Conservation (phyloP, 2,113 vertebrate species). For the Limnothrissa miodon region DNA sequence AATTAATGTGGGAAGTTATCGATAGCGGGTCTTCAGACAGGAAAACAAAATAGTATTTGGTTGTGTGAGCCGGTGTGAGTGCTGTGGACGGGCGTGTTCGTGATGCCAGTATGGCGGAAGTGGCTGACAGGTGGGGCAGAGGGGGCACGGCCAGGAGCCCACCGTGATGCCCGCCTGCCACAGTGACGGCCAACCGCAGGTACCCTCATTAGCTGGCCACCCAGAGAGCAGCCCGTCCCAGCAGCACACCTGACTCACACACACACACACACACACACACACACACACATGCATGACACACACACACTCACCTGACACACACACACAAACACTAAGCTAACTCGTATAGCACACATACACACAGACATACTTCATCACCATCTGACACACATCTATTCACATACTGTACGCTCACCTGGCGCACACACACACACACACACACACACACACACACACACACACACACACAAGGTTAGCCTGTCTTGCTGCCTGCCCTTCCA, state of each 20-base stretch:
- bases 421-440: background rate
- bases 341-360: conserved; percentile 39
- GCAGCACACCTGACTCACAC: conserved; percentile 40
- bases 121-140: conserved; percentile 3
- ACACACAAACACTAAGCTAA: background rate
- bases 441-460: background rate
- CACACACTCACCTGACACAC: conserved; percentile 39
- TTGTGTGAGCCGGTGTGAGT: background rate
- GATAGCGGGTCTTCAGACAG: conserved; percentile 5
- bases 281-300: background rate
- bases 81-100: background rate
- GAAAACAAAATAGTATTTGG: background rate
- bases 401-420: background rate
- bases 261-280: background rate
- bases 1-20: conserved; percentile 19
- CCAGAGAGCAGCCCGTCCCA: conserved; percentile 42
- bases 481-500: conserved; percentile 51
- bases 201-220: conserved; percentile 52
- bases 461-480: conserved; percentile 23
- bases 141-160: conserved; percentile 17
- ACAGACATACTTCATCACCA: conserved; percentile 43
- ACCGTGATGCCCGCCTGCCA: conserved; percentile 30
- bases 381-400: conserved; percentile 37
- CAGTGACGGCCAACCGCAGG: conserved; percentile 29
- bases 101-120: background rate